These are phyloP conservation scores for Zosterops lateralis DNA, from an alignment of 2,113 vertebrate genomes.

Conservation along the genomic window DNA sequence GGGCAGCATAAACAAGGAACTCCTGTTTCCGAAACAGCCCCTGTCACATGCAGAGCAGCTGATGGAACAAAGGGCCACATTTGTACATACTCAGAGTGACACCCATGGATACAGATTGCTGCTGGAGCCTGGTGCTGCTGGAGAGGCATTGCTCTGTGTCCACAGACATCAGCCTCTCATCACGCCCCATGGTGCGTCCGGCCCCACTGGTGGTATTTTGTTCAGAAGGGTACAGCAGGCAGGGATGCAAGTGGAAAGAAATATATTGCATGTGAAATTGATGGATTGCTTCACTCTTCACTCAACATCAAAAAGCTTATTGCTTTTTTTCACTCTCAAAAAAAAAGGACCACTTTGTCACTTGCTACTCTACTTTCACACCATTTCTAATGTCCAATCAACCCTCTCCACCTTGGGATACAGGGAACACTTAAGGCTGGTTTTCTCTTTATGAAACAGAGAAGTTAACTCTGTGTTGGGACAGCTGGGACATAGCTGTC, in stretches of 20 bases:
- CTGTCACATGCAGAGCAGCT: conserved; percentile 30
- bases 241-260: background rate
- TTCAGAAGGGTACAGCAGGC: background rate
- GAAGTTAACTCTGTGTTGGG: background rate
- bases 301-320: background rate
- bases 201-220: background rate
- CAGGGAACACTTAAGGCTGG: background rate
- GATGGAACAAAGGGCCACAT: background rate
- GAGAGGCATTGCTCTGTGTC: rapidly evolving
- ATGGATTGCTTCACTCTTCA: background rate
- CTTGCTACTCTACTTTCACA: background rate
- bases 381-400: background rate
- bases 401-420: background rate
- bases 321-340: background rate
- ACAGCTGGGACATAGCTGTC: conserved; percentile 46
- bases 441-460: conserved; percentile 8
- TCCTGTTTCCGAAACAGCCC: background rate
- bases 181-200: rapidly evolving
- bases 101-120: background rate
- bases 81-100: background rate
- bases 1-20: conserved; percentile 1
- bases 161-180: background rate
- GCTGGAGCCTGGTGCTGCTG: background rate
- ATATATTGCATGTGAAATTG: background rate
- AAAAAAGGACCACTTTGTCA: background rate